Evolutionary conservation across 2,888 invertebrate genomes (phyloP), one percentile per base, ranked within the genome.

Genomic region (Anticlea derivata): DNA sequence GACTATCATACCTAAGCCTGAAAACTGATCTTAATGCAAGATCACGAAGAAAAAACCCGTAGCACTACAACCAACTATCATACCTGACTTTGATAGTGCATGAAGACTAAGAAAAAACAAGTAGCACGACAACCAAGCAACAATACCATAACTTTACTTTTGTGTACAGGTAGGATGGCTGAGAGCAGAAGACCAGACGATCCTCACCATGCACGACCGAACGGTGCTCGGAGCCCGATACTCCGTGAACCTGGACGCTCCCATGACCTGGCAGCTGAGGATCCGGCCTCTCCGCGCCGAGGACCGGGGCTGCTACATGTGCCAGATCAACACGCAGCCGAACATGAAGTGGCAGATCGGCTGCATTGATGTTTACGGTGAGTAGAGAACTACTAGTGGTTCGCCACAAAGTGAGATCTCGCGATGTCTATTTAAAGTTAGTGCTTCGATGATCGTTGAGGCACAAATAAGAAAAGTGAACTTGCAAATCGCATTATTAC

Each of bases 301-400:
- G 31, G 97, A 97, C 82, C 93, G 95, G 34, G 97, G 96, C 53
- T 97, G 97, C 78, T 97, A 97, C 85, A 96, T 97, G 95, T 97
- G 97, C 75, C 97, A 97, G 92, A 96, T 97, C 72, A 97, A 97
- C 87, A 97, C 96, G 1, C 88, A 88, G 65, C 95, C 94, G 55
- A 93, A 94, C 45, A 96, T 97, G 95, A 96, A 95, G 85, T 96
- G 95, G 77, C 95, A 96, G 85, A 92, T 96, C 47, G 97, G 97
- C 5, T 97, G 97, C 75, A 93, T 97, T 52, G 96, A 97, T 78
- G 96, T 97, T 11, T 95, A 95, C 75, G 96, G 97, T 97, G 80
- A 93, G 93, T 27, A 0, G 20, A 7, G 22, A 27, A 12, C 13
- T 26, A 7, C 7, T n/a, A n/a, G n/a, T n/a, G n/a, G n/a, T n/a